Conservation (phyloP, 2,888 invertebrate genomes). For the Mythimna impura region DNA sequence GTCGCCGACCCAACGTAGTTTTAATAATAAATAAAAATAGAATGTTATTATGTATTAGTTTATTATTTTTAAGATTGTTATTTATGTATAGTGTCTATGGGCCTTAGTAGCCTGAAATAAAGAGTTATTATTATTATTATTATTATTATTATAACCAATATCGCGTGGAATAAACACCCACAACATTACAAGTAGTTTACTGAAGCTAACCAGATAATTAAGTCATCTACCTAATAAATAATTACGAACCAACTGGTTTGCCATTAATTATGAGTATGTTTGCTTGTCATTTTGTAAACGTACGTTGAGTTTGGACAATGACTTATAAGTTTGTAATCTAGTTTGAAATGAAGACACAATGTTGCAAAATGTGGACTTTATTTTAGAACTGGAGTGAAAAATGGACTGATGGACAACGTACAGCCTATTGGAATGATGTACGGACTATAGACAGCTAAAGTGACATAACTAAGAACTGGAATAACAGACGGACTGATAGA, state of each 20-base stretch:
- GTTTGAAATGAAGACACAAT: constrained; percentile 4
- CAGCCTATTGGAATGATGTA: not conserved
- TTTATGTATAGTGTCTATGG: too few species aligned
- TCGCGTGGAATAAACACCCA: not conserved
- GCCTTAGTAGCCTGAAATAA: too few species aligned
- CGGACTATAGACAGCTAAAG: too few species aligned
- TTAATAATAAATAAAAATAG: too few species aligned
- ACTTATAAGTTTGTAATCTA: not conserved
- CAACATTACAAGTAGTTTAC: not conserved
- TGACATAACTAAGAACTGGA: too few species aligned
- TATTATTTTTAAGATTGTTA: too few species aligned
- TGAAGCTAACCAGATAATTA: constrained; percentile 18
- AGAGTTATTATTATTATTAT: too few species aligned
- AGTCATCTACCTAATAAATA: constrained; percentile 8
- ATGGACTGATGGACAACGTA: constrained; percentile 3
- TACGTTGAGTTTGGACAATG: not conserved
- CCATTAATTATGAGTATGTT: constrained; percentile 9
- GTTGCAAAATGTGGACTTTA: constrained; percentile 1
- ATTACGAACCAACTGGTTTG: constrained; percentile 9
- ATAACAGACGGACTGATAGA: too few species aligned
- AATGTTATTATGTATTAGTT: too few species aligned
- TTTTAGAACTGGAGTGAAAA: not conserved
- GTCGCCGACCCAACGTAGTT: too few species aligned
- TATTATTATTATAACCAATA: too few species aligned
- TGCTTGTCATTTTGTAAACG: constrained; percentile 18